Conservation (phyloP, 2,113 vertebrate species). For the Xenopus borealis region DNA sequence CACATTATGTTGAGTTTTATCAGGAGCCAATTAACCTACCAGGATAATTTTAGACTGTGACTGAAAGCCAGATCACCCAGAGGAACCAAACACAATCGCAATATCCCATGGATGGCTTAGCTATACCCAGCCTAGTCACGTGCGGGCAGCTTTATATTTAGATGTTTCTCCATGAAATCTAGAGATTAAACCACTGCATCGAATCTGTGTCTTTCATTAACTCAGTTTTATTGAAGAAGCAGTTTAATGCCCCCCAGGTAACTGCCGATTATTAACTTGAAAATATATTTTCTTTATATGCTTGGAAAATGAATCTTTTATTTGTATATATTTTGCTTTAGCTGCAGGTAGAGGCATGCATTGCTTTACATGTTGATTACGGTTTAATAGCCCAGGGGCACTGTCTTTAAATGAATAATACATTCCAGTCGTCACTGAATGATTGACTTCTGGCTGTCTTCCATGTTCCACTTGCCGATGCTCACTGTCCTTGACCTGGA, state of each 20-base stretch:
- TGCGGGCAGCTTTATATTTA: too few species aligned
- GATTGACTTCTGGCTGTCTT: conserved; percentile 31
- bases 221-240: not conserved
- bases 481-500: conserved; percentile 30
- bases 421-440: conserved; percentile 16
- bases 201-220: too few species aligned
- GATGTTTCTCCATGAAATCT: too few species aligned
- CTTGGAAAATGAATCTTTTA: conserved; percentile 10
- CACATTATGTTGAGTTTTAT: too few species aligned
- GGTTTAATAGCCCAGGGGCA: conserved; percentile 32
- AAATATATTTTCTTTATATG: conserved; percentile 5
- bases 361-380: conserved; percentile 31
- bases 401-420: conserved; percentile 41
- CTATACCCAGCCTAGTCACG: too few species aligned
- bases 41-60: too few species aligned
- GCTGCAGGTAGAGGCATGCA: not conserved
- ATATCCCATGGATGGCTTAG: too few species aligned
- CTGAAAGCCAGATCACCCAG: too few species aligned
- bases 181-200: too few species aligned
- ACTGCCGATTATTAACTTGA: conserved; percentile 20
- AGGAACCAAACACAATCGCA: too few species aligned
- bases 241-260: not conserved
- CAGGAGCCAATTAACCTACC: too few species aligned
- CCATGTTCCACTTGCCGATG: conserved; percentile 28
- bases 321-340: conserved; percentile 8